A percentile compares a stretch with the other conserved stretches of the same genome.
These are phyloP conservation scores for Mus musculus DNA, from an alignment of 2,113 vertebrate species.

Conservation along the genomic window DNA sequence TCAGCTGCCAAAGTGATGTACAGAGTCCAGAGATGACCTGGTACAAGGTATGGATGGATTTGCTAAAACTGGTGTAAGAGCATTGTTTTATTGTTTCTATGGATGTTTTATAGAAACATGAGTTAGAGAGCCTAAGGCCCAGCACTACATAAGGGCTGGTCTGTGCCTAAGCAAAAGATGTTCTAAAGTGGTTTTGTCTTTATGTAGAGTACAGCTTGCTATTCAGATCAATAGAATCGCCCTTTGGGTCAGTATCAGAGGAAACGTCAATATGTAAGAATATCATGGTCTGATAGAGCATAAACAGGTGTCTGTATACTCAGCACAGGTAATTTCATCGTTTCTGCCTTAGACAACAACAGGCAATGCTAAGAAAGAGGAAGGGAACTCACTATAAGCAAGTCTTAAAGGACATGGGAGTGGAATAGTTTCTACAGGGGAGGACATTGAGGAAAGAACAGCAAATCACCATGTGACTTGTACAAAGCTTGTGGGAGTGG, in stretches of 20 bases:
- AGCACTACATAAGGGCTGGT: background rate
- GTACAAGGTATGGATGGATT: slow-evolving; percentile 89
- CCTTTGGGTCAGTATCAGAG: background rate
- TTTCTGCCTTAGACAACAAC: background rate
- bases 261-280: background rate
- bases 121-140: background rate
- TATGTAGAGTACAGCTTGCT: background rate
- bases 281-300: background rate
- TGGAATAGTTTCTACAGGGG: background rate
- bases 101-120: background rate
- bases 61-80: background rate
- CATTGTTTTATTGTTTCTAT: background rate
- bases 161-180: background rate
- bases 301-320: background rate
- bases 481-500: no score
- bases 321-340: background rate
- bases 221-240: background rate
- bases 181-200: background rate
- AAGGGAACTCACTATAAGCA: background rate
- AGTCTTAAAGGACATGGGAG: background rate
- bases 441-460: background rate
- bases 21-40: slow-evolving; percentile 85
- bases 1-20: slow-evolving; percentile 80
- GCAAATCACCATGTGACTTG: accelerated
- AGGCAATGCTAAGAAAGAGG: background rate